phyloP scores from a whole-genome alignment of 2,113 vertebrate genomes.

The Tylochromis polylepis region DNA sequence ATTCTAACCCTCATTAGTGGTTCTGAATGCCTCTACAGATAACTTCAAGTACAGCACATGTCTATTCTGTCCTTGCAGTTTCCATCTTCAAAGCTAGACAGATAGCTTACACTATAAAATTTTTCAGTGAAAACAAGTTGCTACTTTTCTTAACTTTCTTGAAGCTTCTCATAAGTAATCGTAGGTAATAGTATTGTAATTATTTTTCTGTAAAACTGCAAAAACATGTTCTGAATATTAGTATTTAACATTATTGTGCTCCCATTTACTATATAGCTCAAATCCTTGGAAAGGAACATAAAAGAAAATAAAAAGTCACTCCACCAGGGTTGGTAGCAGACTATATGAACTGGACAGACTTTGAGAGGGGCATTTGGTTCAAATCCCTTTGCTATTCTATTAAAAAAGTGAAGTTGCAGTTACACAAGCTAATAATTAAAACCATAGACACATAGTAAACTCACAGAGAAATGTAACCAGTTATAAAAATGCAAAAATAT shows the following conservation, averaged over 20 bases:
- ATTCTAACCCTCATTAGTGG: constrained; percentile 5
- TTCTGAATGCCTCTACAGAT: constrained; percentile 26
- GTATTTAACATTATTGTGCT: background rate
- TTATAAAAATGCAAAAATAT: background rate
- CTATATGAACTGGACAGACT: too few relatives aligned
- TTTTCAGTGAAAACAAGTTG: background rate
- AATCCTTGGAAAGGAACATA: background rate
- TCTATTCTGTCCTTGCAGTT: background rate
- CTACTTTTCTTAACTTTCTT: background rate
- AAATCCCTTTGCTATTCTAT: background rate
- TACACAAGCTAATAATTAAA: too few relatives aligned
- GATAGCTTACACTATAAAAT: background rate
- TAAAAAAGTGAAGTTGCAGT: background rate
- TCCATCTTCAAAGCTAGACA: background rate
- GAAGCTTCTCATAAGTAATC: background rate
- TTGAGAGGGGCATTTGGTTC: background rate
- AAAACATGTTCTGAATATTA: background rate
- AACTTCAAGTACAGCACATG: constrained; percentile 27
- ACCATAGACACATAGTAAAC: background rate
- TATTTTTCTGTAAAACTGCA: background rate
- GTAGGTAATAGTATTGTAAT: background rate
- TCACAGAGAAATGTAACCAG: background rate
- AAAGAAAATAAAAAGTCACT: background rate
- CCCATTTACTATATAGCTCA: background rate
- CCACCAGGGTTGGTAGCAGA: background rate